These are phyloP conservation scores for Aplochiton taeniatus DNA, from an alignment of 2,797 vertebrate species.

Conservation along the genomic window DNA sequence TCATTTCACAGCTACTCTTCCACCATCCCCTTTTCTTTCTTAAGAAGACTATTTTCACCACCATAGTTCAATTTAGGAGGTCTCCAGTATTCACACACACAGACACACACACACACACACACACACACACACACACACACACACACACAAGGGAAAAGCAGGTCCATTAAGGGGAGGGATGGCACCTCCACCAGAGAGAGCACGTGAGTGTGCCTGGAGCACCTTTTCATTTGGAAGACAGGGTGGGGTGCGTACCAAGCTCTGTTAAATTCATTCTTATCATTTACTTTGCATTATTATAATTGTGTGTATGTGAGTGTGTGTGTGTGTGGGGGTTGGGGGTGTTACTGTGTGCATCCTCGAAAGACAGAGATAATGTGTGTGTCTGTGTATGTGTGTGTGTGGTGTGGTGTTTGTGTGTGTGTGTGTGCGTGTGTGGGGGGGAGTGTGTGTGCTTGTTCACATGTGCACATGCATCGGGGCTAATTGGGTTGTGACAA, in stretches of 20 bases:
- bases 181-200: slow-evolving; percentile 32
- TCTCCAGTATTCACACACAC: slow-evolving; percentile 5
- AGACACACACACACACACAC: slow-evolving; percentile 2
- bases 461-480: slow-evolving; percentile 24
- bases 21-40: too few relatives aligned
- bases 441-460: background rate
- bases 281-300: slow-evolving; percentile 53
- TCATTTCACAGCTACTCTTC: too few relatives aligned
- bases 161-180: slow-evolving; percentile 44
- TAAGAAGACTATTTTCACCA: background rate
- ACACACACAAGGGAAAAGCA: slow-evolving; percentile 29
- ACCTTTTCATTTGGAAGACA: slow-evolving; percentile 45
- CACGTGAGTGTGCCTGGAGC: slow-evolving; percentile 39
- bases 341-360: background rate
- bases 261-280: slow-evolving; percentile 50
- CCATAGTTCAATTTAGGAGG: slow-evolving; percentile 24
- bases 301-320: slow-evolving; percentile 2
- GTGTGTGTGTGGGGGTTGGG: background rate
- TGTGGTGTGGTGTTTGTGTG: slow-evolving; percentile 6
- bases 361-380: background rate
- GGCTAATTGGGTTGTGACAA: slow-evolving; percentile 47
- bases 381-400: background rate
- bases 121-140: background rate
- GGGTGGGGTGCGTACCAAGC: background rate
- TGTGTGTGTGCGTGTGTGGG: slow-evolving; percentile 4